Evolutionary conservation across 2,797 vertebrate genomes (phyloP).

Genomic region (Pogonophryne albipinna): DNA sequence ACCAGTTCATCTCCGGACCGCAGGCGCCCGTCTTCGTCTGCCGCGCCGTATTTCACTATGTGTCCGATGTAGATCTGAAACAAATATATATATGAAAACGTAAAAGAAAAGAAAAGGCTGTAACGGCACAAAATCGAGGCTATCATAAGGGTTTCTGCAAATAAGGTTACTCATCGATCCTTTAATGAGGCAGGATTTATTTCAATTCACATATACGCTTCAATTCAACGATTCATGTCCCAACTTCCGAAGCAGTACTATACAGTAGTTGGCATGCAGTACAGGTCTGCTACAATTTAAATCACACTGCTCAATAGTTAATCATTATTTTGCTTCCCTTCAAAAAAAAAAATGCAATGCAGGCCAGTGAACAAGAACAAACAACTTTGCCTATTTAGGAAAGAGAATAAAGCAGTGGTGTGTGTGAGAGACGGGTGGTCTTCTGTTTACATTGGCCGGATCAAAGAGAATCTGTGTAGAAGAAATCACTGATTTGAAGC

Average conservation of each 20-base stretch:
- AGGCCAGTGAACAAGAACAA: slow-evolving; percentile 49
- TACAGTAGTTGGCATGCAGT: not conserved
- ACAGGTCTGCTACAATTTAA: slow-evolving; percentile 5
- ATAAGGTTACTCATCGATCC: no score
- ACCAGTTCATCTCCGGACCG: slow-evolving; percentile 97
- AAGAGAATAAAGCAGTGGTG: slow-evolving; percentile 11
- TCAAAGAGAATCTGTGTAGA: slow-evolving; percentile 53
- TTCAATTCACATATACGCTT: not conserved
- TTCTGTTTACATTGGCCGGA: slow-evolving; percentile 45
- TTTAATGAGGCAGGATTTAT: not conserved
- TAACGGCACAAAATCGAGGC: no score
- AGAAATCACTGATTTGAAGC: slow-evolving; percentile 34
- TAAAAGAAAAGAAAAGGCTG: no score
- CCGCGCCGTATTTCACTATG: slow-evolving; percentile 97
- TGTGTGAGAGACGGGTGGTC: slow-evolving; percentile 26
- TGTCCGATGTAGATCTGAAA: slow-evolving; percentile 98
- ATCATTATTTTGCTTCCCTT: slow-evolving; percentile 49
- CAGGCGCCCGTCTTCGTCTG: slow-evolving; percentile 96
- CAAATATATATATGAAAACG: no score
- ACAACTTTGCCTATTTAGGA: slow-evolving; percentile 48
- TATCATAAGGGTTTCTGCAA: no score
- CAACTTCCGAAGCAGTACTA: slow-evolving; percentile 1
- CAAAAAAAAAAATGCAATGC: slow-evolving; percentile 31
- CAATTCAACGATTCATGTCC: not conserved
- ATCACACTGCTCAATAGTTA: slow-evolving; percentile 24